Percentiles rank a stretch among this genome's conserved stretches.
These are phyloP conservation scores for Pristionchus maxplancki DNA, from an alignment of 2,888 invertebrate species.

Conservation along the genomic window DNA sequence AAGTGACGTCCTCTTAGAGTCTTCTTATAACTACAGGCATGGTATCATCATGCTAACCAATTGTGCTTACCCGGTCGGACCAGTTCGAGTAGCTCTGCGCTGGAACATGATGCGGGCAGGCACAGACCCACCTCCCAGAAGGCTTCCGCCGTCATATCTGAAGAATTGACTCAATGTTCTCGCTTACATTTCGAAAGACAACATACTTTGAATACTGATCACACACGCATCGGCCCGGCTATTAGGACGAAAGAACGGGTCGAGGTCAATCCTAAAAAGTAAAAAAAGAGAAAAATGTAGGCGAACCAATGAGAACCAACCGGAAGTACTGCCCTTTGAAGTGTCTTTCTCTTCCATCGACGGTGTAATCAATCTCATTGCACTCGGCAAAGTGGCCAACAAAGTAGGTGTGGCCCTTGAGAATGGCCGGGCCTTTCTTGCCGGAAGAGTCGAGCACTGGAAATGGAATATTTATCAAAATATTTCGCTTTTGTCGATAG, in stretches of 20 bases:
- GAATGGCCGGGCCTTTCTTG: not conserved
- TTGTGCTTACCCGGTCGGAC: not conserved
- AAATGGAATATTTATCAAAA: not conserved
- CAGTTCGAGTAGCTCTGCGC: not conserved
- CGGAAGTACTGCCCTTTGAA: not conserved
- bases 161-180: not conserved
- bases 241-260: not conserved
- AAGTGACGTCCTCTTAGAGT: not conserved
- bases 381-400: slow-evolving; percentile 23
- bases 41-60: not conserved
- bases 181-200: not conserved
- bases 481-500: too few species aligned
- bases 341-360: not conserved
- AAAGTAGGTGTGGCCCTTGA: not conserved
- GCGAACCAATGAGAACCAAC: not conserved
- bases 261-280: not conserved
- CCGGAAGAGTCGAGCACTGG: not conserved
- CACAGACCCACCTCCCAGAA: slow-evolving; percentile 29
- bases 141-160: not conserved
- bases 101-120: not conserved
- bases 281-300: not conserved
- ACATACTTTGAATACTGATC: not conserved
- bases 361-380: not conserved
- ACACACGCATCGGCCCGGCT: not conserved
- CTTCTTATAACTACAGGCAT: not conserved